These are phyloP conservation scores for Apodemia mormo DNA, from an alignment of 2,888 invertebrate species.

Conservation along the genomic window DNA sequence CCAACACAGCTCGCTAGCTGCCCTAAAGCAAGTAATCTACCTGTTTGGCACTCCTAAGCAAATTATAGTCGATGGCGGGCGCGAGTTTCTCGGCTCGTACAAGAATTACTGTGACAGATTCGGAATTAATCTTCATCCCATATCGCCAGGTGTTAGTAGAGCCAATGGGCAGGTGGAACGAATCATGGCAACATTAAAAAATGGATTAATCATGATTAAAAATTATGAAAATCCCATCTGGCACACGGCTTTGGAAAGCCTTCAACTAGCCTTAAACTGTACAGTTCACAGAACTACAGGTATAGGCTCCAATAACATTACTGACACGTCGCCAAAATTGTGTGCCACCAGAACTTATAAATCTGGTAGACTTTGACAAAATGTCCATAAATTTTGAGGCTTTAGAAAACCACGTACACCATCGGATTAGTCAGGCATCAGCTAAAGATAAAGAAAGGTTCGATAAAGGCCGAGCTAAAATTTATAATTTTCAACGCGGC, in stretches of 20 bases:
- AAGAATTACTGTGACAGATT: constrained; percentile 32
- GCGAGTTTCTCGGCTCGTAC: constrained; percentile 34
- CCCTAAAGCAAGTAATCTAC: constrained; percentile 24
- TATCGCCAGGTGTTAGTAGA: constrained; percentile 37
- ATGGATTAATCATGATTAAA: constrained; percentile 19
- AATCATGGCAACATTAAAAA: constrained; percentile 3
- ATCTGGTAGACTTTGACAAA: no score
- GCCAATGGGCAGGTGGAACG: constrained; percentile 39
- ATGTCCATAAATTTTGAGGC: no score
- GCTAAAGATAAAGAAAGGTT: no score
- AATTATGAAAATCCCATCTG: constrained; percentile 37
- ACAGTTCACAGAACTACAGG: constrained; percentile 34
- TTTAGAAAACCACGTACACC: no score
- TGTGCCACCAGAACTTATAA: no score
- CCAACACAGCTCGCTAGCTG: constrained; percentile 19
- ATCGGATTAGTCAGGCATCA: no score
- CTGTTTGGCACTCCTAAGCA: constrained; percentile 35
- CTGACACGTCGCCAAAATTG: neutral
- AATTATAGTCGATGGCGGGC: constrained; percentile 35
- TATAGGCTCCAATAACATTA: neutral
- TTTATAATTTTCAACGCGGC: no score
- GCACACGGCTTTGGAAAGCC: constrained; percentile 34
- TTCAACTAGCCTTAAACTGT: constrained; percentile 40
- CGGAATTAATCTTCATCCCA: constrained; percentile 30
- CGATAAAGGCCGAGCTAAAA: no score